Evolutionary conservation across 2,113 vertebrate genomes (phyloP).

Genomic region (Oryzias javanicus): DNA sequence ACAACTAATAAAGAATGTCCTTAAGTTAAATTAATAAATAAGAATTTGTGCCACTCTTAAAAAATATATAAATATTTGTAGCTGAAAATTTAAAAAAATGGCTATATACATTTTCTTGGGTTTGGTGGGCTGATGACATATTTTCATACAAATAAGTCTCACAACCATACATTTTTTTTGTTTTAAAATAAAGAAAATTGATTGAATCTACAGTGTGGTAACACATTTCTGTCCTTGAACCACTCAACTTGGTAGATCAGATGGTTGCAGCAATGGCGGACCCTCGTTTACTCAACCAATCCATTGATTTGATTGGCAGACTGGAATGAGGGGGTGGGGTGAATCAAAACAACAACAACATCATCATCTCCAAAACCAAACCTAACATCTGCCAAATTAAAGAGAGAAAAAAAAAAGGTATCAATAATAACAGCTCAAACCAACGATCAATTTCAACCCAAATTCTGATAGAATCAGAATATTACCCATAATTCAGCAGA

Average conservation of each 20-base stretch:
- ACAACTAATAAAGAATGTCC: background rate
- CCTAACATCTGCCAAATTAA: background rate
- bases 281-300: background rate
- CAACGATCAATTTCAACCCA: background rate
- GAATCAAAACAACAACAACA: background rate
- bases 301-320: constrained; percentile 7
- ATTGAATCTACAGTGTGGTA: background rate
- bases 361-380: background rate
- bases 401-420: too few species aligned
- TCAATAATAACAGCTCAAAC: background rate
- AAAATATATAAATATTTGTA: too few species aligned
- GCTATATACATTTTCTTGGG: background rate
- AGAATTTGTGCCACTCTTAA: too few species aligned
- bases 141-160: background rate
- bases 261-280: background rate
- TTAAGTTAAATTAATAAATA: too few species aligned
- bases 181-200: background rate
- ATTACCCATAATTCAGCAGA: too few species aligned
- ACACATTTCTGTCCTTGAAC: too few species aligned
- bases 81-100: background rate
- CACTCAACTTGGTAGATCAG: background rate
- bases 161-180: background rate
- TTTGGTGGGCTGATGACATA: background rate
- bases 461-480: too few species aligned
- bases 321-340: background rate